phyloP scores from a whole-genome alignment of 2,888 invertebrate genomes.

The Andrena bicolor region DNA sequence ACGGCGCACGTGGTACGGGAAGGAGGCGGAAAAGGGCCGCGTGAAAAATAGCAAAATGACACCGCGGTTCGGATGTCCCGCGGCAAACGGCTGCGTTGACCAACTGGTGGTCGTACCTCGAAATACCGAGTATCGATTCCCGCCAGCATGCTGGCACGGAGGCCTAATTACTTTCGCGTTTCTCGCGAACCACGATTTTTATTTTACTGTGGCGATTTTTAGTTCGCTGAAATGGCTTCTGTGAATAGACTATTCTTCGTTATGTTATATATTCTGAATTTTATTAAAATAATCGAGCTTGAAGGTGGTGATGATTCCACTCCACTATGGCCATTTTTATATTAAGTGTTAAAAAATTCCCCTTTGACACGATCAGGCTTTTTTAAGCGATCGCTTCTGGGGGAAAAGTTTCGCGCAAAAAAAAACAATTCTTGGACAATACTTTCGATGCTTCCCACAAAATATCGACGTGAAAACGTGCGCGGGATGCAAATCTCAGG shows the following conservation, averaged over 20 bases:
- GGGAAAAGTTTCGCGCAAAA: too few relatives aligned
- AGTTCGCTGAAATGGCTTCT: constrained; percentile 4
- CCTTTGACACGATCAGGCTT: too few relatives aligned
- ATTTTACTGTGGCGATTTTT: constrained; percentile 25
- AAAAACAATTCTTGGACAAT: too few relatives aligned
- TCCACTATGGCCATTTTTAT: too few relatives aligned
- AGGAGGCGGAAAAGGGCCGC: background rate
- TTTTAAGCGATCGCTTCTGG: too few relatives aligned
- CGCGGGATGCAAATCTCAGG: too few relatives aligned
- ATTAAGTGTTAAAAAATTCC: too few relatives aligned
- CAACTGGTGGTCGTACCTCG: constrained; percentile 18
- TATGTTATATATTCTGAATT: constrained; percentile 1
- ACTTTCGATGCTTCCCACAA: too few relatives aligned
- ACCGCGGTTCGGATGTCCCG: background rate
- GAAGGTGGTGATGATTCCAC: too few relatives aligned
- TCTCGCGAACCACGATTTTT: constrained; percentile 40
- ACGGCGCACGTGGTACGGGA: background rate
- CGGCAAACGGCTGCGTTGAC: constrained; percentile 14
- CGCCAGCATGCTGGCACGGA: constrained; percentile 32
- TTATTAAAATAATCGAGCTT: background rate
- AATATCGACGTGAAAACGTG: too few relatives aligned
- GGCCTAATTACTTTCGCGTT: constrained; percentile 60
- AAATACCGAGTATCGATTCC: constrained; percentile 53
- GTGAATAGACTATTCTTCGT: background rate
- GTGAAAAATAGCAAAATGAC: constrained; percentile 23